Evolutionary conservation across 1,140 invertebrate species (phyloP), one percentile per base, ranked within the genome.

Genomic region (Pachyrhynchus sulphureomaculatus): DNA sequence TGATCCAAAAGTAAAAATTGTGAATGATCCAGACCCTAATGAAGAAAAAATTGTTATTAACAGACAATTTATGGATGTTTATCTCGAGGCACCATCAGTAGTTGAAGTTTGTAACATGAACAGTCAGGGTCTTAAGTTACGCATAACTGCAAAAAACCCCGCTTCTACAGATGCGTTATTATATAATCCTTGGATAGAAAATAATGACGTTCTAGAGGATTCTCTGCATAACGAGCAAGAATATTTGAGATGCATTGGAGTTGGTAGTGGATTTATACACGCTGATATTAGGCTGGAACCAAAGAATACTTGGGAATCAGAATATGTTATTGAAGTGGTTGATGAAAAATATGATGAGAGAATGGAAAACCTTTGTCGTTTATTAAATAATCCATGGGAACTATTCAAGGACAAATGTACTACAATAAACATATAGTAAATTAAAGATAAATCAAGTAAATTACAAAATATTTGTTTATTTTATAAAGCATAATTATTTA

Each of bases 281-380:
- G 2, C 15, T 10, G 37, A 41, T 18, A 52, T 60, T 20, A 5
- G 26, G 34, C 29, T 60, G 23, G 32, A 60, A n/a, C 57, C 57
- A 10, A 21, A 42, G 34, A 10, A 60, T 17, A 21, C 24, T 2
- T 60, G 57, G 57, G 2, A 52, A 26, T 34, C 41, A 2, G 2
- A 33, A n/a, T 26, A 52, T n/a, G 20, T 42, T 1, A 45, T 60
- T 41, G 37, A 60, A 37, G 48, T 60, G 36, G 33, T 60, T n/a
- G 37, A 60, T 44, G 55, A 58, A 39, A 33, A 36, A n/a, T 18
- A 58, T 15, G 44, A 58, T 4, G 29, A 34, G 18, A 23, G 18
- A 58, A 58, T 58, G 5, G 5, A 58, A 6, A 4, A 58, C 15
- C 32, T 58, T 6, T 26, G 2, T 10, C 6, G 9, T 4, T 24